These are phyloP conservation scores for Leptopilina myrica DNA, from an alignment of 2,888 invertebrate genomes.

Conservation along the genomic window DNA sequence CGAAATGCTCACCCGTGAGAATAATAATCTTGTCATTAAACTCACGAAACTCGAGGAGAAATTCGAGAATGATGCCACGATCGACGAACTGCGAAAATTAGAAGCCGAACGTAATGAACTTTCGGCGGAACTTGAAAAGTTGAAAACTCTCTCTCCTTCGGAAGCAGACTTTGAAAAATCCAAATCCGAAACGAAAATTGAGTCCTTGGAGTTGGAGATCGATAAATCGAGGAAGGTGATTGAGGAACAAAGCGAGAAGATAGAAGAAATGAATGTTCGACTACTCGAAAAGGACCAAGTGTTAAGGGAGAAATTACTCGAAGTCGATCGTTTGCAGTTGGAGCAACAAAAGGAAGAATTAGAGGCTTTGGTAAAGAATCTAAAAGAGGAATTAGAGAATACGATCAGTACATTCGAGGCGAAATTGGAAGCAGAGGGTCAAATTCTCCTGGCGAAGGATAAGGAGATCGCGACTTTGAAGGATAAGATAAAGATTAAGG, in stretches of 20 bases:
- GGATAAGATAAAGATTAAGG: constrained; percentile 78
- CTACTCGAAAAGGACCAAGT: constrained; percentile 76
- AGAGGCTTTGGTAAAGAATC: constrained; percentile 49
- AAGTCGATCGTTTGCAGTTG: constrained; percentile 62
- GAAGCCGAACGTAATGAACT: constrained; percentile 62
- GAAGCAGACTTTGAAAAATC: no score
- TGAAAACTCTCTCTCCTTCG: constrained; percentile 37
- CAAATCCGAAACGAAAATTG: constrained; percentile 46
- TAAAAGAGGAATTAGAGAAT: constrained; percentile 77
- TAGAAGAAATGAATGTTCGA: constrained; percentile 79
- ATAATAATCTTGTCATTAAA: constrained; percentile 69
- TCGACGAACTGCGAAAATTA: constrained; percentile 33
- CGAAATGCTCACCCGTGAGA: constrained; percentile 67
- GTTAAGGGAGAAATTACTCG: constrained; percentile 75
- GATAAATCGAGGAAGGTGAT: constrained; percentile 79
- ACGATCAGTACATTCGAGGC: constrained; percentile 75
- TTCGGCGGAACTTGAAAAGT: constrained; percentile 61
- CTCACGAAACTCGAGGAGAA: constrained; percentile 69
- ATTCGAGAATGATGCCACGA: constrained; percentile 53
- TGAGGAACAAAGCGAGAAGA: constrained; percentile 79
- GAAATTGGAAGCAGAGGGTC: constrained; percentile 60
- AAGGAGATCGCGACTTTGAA: constrained; percentile 71
- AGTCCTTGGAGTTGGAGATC: constrained; percentile 62
- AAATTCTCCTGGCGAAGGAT: constrained; percentile 59
- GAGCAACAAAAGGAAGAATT: constrained; percentile 60